Conservation (phyloP, 2,113 vertebrate species). For the Regulus satrapa region DNA sequence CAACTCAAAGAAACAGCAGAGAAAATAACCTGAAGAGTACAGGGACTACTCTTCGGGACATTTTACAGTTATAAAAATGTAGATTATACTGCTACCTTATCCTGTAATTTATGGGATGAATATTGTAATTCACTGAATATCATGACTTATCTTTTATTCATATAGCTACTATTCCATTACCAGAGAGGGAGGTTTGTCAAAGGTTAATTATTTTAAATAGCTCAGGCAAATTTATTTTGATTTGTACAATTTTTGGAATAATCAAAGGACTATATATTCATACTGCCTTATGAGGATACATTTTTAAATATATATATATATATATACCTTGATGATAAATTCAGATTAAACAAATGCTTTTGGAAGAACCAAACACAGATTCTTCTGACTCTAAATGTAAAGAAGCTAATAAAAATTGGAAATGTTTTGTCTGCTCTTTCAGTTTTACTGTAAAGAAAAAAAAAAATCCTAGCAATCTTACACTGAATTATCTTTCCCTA, state of each 20-base stretch:
- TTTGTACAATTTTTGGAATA: conserved; percentile 75
- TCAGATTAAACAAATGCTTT: conserved; percentile 59
- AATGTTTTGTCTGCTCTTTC: background rate
- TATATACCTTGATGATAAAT: conserved; percentile 59
- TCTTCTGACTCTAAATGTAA: conserved; percentile 1
- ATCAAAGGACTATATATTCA: conserved; percentile 73
- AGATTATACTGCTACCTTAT: conserved; percentile 64
- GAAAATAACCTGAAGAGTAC: background rate
- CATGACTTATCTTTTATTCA: conserved; percentile 84
- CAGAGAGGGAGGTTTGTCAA: conserved; percentile 77
- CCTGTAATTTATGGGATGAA: conserved; percentile 73
- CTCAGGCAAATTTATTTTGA: conserved; percentile 81
- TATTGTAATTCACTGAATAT: conserved; percentile 79
- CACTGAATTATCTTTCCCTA: conserved; percentile 10
- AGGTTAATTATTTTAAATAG: conserved; percentile 84
- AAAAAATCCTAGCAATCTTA: background rate
- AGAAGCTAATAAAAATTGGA: background rate
- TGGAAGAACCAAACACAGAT: conserved; percentile 19
- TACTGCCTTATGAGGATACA: conserved; percentile 40
- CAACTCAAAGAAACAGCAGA: conserved; percentile 1
- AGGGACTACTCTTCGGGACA: conserved; percentile 39
- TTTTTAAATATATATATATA: background rate
- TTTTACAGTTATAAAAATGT: conserved; percentile 65
- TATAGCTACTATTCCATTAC: conserved; percentile 79
- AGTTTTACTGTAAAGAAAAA: background rate